Evolutionary conservation across 92 coral and sea anemone genomes (phyloP), one percentile per base, ranked within the genome.

Genomic region (Heteractis magnifica): DNA sequence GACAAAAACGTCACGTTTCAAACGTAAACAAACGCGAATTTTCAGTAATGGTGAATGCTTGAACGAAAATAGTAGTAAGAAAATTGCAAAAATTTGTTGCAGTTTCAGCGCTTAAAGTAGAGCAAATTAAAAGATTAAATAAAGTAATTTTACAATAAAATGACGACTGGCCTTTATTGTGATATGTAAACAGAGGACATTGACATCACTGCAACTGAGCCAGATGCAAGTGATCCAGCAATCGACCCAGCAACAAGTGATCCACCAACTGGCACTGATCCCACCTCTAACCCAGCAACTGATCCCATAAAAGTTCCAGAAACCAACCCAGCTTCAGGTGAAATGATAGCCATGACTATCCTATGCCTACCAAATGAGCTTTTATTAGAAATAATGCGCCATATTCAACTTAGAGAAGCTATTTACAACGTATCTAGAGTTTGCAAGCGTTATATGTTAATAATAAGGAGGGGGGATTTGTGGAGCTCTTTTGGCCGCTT

Each of bases 151-250:
- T 65, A 20, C 72, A 65, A 65, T 65, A 15, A 65, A 65, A 65
- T 65, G 26, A 65, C 72, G 26, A 65, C 72, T 65, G 72, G 72
- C 75, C 19, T 71, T 60, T 60, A 9, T 71, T 71, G 75, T 71
- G 75, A 71, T 71, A 65, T 65, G 75, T 71, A 71, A 71, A 71
- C 75, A 71, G 75, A 71, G 75, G 75, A 71, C 75, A 23, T 5
- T 71, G 49, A 44, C 49, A 71, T 71, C 75, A 44, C 75, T 19
- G 75, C 48, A 71, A 71, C 75, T 71, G 75, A 71, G 44, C 51
- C 51, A 71, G 75, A 4, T 19, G 51, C 75, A 71, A 71, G 16
- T 71, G 75, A 20, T 71, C 75, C 48, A 71, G 75, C 75, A 71
- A 71, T 71, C 75, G 48, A 71, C 75, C 72, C 72, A 65, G 20